Percentiles rank a stretch among this genome's conserved stretches.
phyloP scores from a whole-genome alignment of 2,888 invertebrate genomes.

The Tortrix viridana region DNA sequence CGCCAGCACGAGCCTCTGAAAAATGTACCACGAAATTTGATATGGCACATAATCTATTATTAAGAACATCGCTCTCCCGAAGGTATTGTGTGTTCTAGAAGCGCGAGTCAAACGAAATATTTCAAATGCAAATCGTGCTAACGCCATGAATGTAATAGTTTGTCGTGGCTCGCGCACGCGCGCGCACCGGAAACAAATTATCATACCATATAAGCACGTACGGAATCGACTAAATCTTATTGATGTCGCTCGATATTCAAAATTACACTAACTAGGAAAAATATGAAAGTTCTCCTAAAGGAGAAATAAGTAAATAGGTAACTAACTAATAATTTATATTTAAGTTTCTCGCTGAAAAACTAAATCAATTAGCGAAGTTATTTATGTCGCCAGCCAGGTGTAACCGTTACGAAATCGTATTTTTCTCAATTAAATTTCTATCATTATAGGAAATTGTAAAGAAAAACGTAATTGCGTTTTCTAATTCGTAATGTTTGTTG shows the following conservation, averaged over 20 bases:
- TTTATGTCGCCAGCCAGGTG: conserved; percentile 32
- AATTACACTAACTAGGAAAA: conserved; percentile 75
- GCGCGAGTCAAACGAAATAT: conserved; percentile 78
- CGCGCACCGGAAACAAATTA: conserved; percentile 83
- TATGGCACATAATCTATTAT: conserved; percentile 71
- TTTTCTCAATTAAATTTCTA: conserved; percentile 32
- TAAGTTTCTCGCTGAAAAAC: conserved; percentile 40
- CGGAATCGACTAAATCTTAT: conserved; percentile 79
- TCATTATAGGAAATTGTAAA: conserved; percentile 21
- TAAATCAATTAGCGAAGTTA: conserved; percentile 31
- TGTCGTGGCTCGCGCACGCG: conserved; percentile 82
- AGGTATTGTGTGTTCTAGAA: conserved; percentile 73
- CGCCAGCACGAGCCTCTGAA: conserved; percentile 75
- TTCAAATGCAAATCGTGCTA: conserved; percentile 84
- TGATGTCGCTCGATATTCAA: conserved; percentile 76
- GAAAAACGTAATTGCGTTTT: conserved; percentile 42
- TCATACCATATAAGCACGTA: conserved; percentile 81
- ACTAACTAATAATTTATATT: conserved; percentile 1
- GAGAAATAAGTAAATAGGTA: no score
- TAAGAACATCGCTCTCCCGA: conserved; percentile 66
- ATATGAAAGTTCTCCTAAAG: conserved; percentile 41
- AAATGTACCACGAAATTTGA: conserved; percentile 82
- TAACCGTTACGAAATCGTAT: conserved; percentile 58
- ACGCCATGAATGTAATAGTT: conserved; percentile 82
- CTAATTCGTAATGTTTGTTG: conserved; percentile 41